Evolutionary conservation across 2,888 invertebrate genomes (phyloP).

Genomic region (Mimachlamys varia): DNA sequence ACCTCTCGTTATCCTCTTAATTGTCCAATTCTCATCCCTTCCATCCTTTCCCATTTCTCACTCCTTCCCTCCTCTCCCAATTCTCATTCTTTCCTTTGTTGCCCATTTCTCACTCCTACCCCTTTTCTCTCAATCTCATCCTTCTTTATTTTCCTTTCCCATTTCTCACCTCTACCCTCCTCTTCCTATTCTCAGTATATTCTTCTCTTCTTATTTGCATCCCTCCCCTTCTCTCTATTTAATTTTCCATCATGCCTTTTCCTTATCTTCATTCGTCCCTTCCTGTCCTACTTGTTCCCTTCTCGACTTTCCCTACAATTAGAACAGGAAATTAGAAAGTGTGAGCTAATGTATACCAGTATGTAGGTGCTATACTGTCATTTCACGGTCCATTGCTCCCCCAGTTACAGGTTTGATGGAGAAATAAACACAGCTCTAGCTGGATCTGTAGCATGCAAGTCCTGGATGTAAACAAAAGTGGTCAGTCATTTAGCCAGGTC

Average conservation of each 20-base stretch:
- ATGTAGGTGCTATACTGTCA: not conserved
- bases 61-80: no score
- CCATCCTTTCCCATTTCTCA: no score
- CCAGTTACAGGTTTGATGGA: not conserved
- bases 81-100: no score
- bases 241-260: not conserved
- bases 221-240: not conserved
- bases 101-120: no score
- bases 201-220: no score
- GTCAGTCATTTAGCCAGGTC: not conserved
- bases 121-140: no score
- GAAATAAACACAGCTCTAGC: constrained; percentile 14
- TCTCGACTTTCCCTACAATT: not conserved
- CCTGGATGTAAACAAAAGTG: not conserved
- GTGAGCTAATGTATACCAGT: not conserved
- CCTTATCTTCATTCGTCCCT: not conserved
- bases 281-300: not conserved
- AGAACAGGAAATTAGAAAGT: not conserved
- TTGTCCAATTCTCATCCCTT: no score
- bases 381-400: not conserved
- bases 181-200: not conserved
- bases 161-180: not conserved
- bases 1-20: no score
- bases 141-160: not conserved
- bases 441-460: not conserved